Percentiles rank a stretch among this genome's conserved stretches.
Evolutionary conservation across 2,888 invertebrate species (phyloP).

Genomic region (Stenchaetothrips biformis): DNA sequence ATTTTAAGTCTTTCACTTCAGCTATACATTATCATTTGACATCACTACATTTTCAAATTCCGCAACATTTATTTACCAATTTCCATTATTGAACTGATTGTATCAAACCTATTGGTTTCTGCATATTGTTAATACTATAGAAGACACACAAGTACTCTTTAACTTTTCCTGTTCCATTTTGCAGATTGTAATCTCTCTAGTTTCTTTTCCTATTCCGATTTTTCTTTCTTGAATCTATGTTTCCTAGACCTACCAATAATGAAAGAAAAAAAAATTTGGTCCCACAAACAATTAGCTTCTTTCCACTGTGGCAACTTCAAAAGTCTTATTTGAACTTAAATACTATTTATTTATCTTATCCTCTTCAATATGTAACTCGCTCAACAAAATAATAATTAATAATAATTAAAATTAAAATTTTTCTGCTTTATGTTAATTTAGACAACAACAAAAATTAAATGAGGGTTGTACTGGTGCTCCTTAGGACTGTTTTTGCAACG

Average conservation of each 20-base stretch:
- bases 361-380: background rate
- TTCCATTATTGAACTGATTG: too few relatives aligned
- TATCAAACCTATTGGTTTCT: too few relatives aligned
- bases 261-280: background rate
- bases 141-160: background rate
- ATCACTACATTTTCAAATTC: too few relatives aligned
- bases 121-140: too few relatives aligned
- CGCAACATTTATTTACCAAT: too few relatives aligned
- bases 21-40: too few relatives aligned
- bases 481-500: constrained; percentile 15
- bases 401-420: background rate
- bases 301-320: background rate
- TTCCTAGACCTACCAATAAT: too few relatives aligned
- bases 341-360: background rate
- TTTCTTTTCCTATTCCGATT: background rate
- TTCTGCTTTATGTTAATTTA: background rate
- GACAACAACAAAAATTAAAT: background rate
- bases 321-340: background rate
- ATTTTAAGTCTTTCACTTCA: too few relatives aligned
- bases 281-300: background rate
- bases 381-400: background rate
- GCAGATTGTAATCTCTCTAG: background rate
- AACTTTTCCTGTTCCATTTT: background rate
- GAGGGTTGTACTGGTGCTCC: background rate
- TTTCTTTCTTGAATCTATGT: too few relatives aligned